These are phyloP conservation scores for Fregetta grallaria DNA, from an alignment of 2,113 vertebrate species.

Conservation along the genomic window DNA sequence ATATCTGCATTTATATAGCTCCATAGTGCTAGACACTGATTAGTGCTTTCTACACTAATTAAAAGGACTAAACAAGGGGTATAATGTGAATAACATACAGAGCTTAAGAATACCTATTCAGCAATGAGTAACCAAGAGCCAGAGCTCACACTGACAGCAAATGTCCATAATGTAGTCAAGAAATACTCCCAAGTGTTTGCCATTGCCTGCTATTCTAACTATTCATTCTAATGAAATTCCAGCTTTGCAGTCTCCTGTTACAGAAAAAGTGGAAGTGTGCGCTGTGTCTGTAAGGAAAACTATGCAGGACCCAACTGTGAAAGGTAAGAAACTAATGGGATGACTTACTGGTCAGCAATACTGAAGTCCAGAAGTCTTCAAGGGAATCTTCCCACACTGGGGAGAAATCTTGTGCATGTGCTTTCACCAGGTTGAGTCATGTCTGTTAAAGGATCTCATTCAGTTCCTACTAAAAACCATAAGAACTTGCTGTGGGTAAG, in stretches of 20 bases:
- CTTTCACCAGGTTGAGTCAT: not conserved
- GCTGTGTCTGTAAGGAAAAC: constrained; percentile 90
- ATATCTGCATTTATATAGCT: not conserved
- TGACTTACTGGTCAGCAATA: not conserved
- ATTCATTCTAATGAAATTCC: constrained; percentile 32
- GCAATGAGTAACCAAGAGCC: not conserved
- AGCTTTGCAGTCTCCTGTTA: constrained; percentile 92
- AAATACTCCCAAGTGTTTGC: not conserved
- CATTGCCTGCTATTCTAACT: not conserved
- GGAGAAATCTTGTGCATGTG: not conserved
- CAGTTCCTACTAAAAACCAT: not conserved
- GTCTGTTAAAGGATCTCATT: not conserved
- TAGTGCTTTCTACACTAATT: not conserved
- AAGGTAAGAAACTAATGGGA: constrained; percentile 76
- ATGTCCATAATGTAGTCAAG: not conserved
- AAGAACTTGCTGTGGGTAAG: not conserved
- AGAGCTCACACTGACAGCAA: not conserved
- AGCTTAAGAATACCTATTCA: not conserved
- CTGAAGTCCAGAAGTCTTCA: not conserved
- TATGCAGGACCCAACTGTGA: constrained; percentile 93
- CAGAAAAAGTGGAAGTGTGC: constrained; percentile 75
- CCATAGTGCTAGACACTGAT: not conserved
- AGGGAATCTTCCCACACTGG: not conserved
- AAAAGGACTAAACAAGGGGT: not conserved
- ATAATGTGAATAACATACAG: not conserved